Evolutionary conservation across 2,888 invertebrate species (phyloP), one percentile per base, ranked within the genome.

Genomic region (Drosophila suboccidentalis): DNA sequence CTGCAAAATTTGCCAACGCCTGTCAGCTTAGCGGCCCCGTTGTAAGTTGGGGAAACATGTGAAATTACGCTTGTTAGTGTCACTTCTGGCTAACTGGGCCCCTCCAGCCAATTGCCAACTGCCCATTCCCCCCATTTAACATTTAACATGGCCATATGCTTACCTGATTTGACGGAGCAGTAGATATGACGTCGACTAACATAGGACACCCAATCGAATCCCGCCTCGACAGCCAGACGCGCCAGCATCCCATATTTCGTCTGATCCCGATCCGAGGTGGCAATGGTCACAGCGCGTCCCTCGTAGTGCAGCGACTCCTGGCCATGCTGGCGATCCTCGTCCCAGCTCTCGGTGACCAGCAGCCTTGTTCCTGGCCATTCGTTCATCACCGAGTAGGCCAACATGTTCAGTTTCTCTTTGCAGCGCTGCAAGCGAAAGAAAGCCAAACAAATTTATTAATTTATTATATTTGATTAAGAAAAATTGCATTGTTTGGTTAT

Each of bases 151-250:
- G 46, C 41, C 34, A 34, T 57, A 49, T 51, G 92, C 94, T 93
- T 94, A 99, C 99, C 98, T 95, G 98, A 98, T 94, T 98, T 98
- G 75, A 98, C 98, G 70, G 98, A 98, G 93, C 98, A 98, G 93
- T 99, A 98, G 90, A 99, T 98, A 93, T 98, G 97, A 15, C 97
- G 96, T 82, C 98, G 95, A 92, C 97, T 97, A 93, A 98, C 98
- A 92, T 98, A 99, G 94, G 97, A 98, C 74, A 99, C 99, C 98
- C 98, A 99, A 94, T 99, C 98, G 94, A 99, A 99, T 90, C 98
- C 98, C 29, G 98, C 98, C 93, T 98, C 98, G 69, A 98, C 97
- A 0, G 99, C 99, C 63, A 99, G 94, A 71, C 98, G 94, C 49
- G 98, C 99, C 90, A 99, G 94, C 97, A 98, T 97, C 80, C 98